Evolutionary conservation across 1,140 invertebrate species (phyloP), one percentile per base, ranked within the genome.

Genomic region (Habropoda laboriosa): DNA sequence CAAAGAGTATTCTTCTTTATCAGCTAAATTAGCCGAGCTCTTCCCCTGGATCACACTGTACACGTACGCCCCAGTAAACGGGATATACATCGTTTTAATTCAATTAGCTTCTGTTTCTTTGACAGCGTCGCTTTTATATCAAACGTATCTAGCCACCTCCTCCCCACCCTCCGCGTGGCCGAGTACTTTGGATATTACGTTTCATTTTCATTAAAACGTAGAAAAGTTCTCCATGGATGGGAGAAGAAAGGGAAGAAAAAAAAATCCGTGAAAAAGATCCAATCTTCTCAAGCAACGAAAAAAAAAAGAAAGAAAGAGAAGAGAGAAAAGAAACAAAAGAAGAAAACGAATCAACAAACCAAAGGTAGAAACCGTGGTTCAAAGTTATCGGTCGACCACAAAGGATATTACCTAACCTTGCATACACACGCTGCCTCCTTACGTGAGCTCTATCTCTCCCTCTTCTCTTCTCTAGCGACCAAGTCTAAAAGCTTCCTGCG

Each of bases 11-110:
- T 21, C 5, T 18, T 51, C 38, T 38, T 38, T 16, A 68, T n/a
- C n/a, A 24, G 12, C 21, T 12, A 27, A 68, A 27, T 35, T 16
- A 27, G 0, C 45, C 3, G 45, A 6, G 21, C 7, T 21, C 4
- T 18, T 12, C n/a, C 47, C 10, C n/a, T 75, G 72, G 40, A 30
- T 24, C 45, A 30, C 6, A 49, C 49, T 57, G 38, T 57, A 38
- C 42, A 16, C 30, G 10, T 27, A 24, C 16, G 5, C 12, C 18
- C 27, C 57, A 10, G 24, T 40, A 60, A 40, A 61, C 55, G 13
- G 32, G 55, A 78, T 71, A 71, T 51, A 60, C 67, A 78, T 71
- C 75, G 40, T 78, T 71, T 78, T 71, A 78, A 78, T 78, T 55
- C 55, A 78, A 78, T 78, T 78, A 78, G 67, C 75, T n/a, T 40